These are phyloP conservation scores for Antheraea mylitta DNA, from an alignment of 1,140 invertebrate genomes.

Conservation along the genomic window DNA sequence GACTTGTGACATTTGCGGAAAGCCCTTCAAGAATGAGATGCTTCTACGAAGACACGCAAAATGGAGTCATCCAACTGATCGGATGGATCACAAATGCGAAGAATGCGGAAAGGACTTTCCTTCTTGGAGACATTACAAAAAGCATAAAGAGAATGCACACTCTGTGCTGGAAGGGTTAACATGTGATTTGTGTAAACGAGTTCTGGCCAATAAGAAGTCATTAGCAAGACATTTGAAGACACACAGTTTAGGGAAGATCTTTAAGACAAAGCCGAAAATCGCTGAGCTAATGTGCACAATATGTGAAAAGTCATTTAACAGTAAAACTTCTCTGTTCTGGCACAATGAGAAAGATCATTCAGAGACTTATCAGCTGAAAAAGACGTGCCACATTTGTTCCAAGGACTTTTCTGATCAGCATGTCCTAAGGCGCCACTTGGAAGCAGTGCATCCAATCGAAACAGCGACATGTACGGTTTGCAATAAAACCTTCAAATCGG, in stretches of 20 bases:
- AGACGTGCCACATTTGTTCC: neutral
- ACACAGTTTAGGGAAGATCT: neutral
- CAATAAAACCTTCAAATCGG: conserved; percentile 6
- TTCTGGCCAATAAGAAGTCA: neutral
- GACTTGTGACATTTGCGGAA: neutral
- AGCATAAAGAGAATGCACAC: neutral
- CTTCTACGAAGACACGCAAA: neutral
- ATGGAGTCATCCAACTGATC: neutral
- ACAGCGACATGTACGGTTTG: conserved; percentile 5
- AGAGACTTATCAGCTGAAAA: neutral
- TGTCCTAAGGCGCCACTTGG: neutral
- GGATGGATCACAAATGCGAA: neutral
- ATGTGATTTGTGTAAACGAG: neutral
- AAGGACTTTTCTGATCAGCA: neutral
- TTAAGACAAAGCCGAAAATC: neutral
- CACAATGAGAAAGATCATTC: neutral
- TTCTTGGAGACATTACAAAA: neutral
- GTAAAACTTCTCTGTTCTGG: neutral
- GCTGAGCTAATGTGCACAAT: neutral
- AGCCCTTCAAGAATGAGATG: neutral
- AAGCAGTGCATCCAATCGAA: conserved; percentile 9
- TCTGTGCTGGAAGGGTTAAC: neutral
- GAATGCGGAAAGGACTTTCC: conserved; percentile 5
- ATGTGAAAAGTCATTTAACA: neutral
- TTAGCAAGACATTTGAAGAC: neutral